Base-by-base conservation (phyloP, 1,140 invertebrate genomes). In the Anastrepha obliqua region DNA sequence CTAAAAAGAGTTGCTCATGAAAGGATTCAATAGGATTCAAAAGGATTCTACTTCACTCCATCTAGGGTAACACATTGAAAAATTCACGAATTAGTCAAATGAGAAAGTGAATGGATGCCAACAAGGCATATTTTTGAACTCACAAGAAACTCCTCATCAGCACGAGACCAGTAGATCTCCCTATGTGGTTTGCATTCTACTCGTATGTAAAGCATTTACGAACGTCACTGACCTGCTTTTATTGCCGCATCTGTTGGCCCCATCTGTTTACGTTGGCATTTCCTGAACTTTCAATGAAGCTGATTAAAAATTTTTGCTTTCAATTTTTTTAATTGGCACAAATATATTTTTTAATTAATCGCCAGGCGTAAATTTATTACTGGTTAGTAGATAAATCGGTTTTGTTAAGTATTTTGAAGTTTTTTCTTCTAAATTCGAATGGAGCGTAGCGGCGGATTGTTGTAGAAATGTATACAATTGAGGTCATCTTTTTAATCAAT, bases 401-500 rank as follows among this genome's bases (percentile, higher is more conserved):
- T 81, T 55, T 8, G 47, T 81, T 58, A 51, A 55, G 20, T 55
- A 58, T 20, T 42, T 74, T 74, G 17, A 17, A 29, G 29, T 74
- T 74, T 0, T 74, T 64, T 9, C 29, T 2, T 74, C 70, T 74
- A 74, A 74, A 17, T 74, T 74, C 3, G 7, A n/a, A 17, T 47
- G 70, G 9, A 20, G 11, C 39, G 39, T 70, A 42, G 3, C 29
- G 29, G 11, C 39, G 29, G 64, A 2, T 55, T 42, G 39, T 29
- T 42, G 29, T 67, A 67, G 64, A 67, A 20, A 55, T 6, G 39
- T 20, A 47, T 44, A 7, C n/a, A 81, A 81, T 81, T 81, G 74
- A 51, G 74, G 74, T 55, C 74, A 81, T 81, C 74, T 81, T 29
- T 51, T 81, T 55, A 81, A 81, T 81, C 74, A 81, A 81, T 81